Evolutionary conservation across 2,888 invertebrate species (phyloP).

Genomic region (Leptinotarsa juncta): DNA sequence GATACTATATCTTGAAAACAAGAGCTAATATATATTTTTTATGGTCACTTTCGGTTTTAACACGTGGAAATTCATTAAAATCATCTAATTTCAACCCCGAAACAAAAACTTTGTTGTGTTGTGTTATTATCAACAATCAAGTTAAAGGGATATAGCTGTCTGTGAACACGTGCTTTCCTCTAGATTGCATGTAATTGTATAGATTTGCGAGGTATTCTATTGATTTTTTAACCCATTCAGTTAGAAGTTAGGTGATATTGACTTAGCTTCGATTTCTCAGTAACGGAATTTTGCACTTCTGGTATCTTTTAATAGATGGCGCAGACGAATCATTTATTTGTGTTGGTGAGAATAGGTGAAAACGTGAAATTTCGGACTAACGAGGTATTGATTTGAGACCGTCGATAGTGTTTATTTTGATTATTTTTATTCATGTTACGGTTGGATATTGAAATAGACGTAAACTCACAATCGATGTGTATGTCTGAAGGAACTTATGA

Average conservation of each 20-base stretch:
- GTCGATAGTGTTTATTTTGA: no score
- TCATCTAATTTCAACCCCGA: no score
- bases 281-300: conserved; percentile 8
- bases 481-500: no score
- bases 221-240: neutral
- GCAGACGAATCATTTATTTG: neutral
- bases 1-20: no score
- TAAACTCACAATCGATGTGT: no score
- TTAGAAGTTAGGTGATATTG: conserved; percentile 1
- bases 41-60: no score
- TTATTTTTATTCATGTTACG: no score
- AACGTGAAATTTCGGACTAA: neutral
- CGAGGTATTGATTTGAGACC: no score
- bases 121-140: neutral
- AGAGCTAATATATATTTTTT: no score
- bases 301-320: neutral
- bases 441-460: no score
- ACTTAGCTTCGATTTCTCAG: neutral
- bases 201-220: conserved; percentile 4
- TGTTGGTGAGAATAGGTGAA: conserved; percentile 1
- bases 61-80: no score
- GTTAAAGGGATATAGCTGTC: neutral
- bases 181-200: neutral
- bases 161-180: conserved; percentile 4
- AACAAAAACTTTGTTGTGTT: no score